Base-by-base conservation (phyloP, 1,140 invertebrate genomes). In the Lasioglossum albipes region DNA sequence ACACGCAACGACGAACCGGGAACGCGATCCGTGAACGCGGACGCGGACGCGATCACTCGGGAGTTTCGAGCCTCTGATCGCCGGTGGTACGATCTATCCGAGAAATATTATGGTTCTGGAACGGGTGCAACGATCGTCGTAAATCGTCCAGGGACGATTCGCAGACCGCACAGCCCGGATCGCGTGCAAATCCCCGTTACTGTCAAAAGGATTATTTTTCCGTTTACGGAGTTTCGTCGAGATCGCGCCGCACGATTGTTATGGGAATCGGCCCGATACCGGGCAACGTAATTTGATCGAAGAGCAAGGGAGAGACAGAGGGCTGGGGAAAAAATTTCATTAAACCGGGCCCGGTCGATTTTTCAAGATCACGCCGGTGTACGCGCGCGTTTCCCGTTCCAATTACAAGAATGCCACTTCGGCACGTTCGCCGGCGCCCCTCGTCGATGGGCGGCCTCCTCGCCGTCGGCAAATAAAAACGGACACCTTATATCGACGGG, bases 51-150 rank as follows among this genome's bases (percentile, higher is more conserved):
- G 85, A 86, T 86, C 85, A 59, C 83, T 83, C 81, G 80, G 59
- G 20, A 7, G 4, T 2, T 16, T 5, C 31, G 31, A 7, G 31
- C 54, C 79, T 77, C 77, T 73, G 85, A 87, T 87, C 85, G 54
- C 73, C 84, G 84, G 72, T 59, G 74, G 13, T 0, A 16, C 84
- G 84, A 86, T 87, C 84, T 81, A 83, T 83, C 82, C 36, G 77
- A 77, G 77, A 83, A 86, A 87, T 87, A 86, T 87, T 87, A 81
- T 86, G 81, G 71, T 78, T 86, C 84, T 81, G 81, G 69, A 65
- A 85, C 74, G 59, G 45, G 45, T 64, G 67, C 82, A 77, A 86
- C 76, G 85, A 83, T 86, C 77, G 62, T 84, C 81, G 78, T 87
- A 87, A 86, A 86, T 87, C 84, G 6, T 81, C 62, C 41, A 52